Percentiles rank a stretch among this genome's conserved stretches.
phyloP scores from a whole-genome alignment of 2,113 vertebrate species.

The Corydoras sp. region DNA sequence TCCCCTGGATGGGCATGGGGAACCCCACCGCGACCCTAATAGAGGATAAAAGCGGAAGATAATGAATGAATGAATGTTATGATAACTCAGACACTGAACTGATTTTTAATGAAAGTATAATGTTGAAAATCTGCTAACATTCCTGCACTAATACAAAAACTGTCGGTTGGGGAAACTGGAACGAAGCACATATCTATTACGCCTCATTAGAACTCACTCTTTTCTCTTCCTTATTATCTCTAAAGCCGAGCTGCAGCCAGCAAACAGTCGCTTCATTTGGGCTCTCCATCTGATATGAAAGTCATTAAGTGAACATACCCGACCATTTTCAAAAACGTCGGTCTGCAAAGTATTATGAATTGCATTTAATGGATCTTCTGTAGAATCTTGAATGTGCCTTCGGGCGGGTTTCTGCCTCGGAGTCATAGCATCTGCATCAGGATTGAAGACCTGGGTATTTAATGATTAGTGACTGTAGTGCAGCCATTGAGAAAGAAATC shows the following conservation, averaged over 20 bases:
- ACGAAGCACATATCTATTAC: background rate
- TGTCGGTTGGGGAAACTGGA: background rate
- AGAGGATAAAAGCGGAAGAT: too few relatives aligned
- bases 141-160: too few relatives aligned
- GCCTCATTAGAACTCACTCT: background rate
- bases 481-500: too few relatives aligned
- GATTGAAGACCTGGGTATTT: slow-evolving; percentile 4
- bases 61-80: too few relatives aligned
- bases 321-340: slow-evolving; percentile 18
- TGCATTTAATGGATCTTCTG: slow-evolving; percentile 20
- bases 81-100: too few relatives aligned
- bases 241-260: slow-evolving; percentile 12
- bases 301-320: slow-evolving; percentile 13
- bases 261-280: slow-evolving; percentile 17
- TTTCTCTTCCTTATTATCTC: background rate
- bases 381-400: slow-evolving; percentile 22
- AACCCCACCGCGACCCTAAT: too few relatives aligned
- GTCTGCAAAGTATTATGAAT: slow-evolving; percentile 20
- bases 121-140: too few relatives aligned
- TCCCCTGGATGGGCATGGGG: too few relatives aligned
- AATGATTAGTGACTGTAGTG: slow-evolving; percentile 1
- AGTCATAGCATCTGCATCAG: slow-evolving; percentile 3
- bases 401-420: slow-evolving; percentile 8
- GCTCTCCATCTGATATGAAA: slow-evolving; percentile 9
- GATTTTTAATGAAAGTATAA: too few relatives aligned